Conservation (phyloP, 64 coral and sea anemone species). For the Montipora cactus region DNA sequence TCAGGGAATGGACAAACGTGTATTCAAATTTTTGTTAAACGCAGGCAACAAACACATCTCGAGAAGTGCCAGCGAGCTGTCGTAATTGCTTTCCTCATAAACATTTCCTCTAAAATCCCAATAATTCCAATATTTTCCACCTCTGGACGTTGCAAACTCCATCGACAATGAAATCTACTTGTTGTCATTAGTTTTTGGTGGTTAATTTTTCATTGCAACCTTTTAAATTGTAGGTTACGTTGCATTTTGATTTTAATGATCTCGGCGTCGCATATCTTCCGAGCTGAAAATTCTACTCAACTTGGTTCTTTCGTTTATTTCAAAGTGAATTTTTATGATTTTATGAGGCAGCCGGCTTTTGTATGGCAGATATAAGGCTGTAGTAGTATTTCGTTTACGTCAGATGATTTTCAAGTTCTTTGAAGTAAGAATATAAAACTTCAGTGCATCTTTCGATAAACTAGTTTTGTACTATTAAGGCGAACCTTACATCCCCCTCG, state of each 20-base stretch:
- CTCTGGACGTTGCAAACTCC: background rate
- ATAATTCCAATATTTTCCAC: slow-evolving; percentile 68
- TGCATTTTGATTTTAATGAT: background rate
- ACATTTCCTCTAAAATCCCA: slow-evolving; percentile 83
- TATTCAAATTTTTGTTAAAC: slow-evolving; percentile 71
- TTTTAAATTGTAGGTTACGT: background rate
- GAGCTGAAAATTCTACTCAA: background rate
- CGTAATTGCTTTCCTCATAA: slow-evolving; percentile 94
- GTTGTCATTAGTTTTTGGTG: slow-evolving; percentile 13
- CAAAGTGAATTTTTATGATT: no score
- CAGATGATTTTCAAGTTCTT: background rate
- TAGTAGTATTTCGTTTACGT: background rate
- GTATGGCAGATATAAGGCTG: background rate
- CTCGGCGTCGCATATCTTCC: background rate
- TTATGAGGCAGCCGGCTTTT: background rate
- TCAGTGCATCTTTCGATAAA: background rate
- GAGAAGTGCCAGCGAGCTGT: slow-evolving; percentile 73
- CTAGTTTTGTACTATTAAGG: background rate
- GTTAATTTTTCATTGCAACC: background rate
- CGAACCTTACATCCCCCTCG: background rate
- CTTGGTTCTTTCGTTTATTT: no score
- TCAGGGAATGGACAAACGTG: background rate
- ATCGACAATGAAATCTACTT: background rate
- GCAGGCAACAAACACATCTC: slow-evolving; percentile 97
- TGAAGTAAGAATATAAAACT: background rate